These are phyloP conservation scores for Melanostigma gelatinosum DNA, from an alignment of 2,113 vertebrate genomes.

Conservation along the genomic window DNA sequence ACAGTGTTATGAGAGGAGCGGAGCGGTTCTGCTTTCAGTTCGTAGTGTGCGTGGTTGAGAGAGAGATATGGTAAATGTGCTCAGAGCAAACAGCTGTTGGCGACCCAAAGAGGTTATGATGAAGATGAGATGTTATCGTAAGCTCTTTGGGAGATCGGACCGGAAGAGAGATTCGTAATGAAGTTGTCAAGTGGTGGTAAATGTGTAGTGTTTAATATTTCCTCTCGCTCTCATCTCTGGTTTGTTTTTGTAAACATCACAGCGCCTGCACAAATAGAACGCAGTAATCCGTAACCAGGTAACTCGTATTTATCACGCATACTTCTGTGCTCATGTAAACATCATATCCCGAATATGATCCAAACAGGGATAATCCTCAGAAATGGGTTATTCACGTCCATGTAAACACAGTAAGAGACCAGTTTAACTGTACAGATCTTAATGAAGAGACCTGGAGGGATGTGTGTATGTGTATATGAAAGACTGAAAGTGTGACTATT, in stretches of 20 bases:
- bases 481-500: not conserved
- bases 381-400: not conserved
- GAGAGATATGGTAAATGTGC: not conserved
- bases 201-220: not conserved
- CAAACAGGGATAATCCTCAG: not conserved
- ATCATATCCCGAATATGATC: not conserved
- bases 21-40: not conserved
- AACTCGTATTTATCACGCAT: not conserved
- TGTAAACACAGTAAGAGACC: not conserved
- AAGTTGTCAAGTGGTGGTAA: not conserved
- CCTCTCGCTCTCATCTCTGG: not conserved
- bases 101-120: not conserved
- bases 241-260: not conserved
- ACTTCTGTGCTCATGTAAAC: not conserved
- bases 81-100: not conserved
- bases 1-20: not conserved
- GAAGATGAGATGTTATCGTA: not conserved
- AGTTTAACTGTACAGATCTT: slow-evolving; percentile 39
- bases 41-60: not conserved
- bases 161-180: not conserved
- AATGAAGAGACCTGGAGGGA: slow-evolving; percentile 3
- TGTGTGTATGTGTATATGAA: not conserved
- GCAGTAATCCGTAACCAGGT: not conserved
- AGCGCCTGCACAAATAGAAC: too few relatives aligned
- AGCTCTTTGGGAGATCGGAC: not conserved